A percentile compares a stretch with the other conserved stretches of the same genome.
phyloP scores from a whole-genome alignment of 2,888 invertebrate genomes.

The Gymnocheta viridis region DNA sequence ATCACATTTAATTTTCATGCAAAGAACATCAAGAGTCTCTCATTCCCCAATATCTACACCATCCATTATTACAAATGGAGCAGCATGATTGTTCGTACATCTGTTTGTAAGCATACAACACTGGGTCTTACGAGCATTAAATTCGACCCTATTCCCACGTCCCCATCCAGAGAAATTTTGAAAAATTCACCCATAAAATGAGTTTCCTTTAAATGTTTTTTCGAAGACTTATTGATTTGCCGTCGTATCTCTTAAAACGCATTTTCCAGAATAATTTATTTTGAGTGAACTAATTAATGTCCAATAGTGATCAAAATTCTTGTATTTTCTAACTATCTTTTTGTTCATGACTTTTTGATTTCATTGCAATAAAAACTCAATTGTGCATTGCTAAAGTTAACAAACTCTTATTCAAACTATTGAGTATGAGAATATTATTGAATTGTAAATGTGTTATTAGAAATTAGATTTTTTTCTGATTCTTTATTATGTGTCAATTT shows the following conservation, averaged over 20 bases:
- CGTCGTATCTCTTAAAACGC: neutral
- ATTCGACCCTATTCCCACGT: too few species aligned
- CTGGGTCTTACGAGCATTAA: too few species aligned
- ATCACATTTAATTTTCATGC: too few species aligned
- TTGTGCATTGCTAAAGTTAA: neutral
- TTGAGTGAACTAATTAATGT: neutral
- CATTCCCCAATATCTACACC: too few species aligned
- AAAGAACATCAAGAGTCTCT: too few species aligned
- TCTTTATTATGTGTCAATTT: neutral
- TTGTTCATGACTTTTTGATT: neutral
- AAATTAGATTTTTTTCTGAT: neutral
- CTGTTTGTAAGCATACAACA: too few species aligned
- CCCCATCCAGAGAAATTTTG: too few species aligned
- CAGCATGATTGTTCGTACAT: too few species aligned
- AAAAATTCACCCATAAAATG: too few species aligned
- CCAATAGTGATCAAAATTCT: neutral
- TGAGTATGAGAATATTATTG: slow-evolving; percentile 5
- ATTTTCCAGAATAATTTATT: neutral
- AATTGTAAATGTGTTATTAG: slow-evolving; percentile 25
- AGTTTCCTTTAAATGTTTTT: too few species aligned
- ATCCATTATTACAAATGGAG: too few species aligned
- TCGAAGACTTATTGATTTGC: too few species aligned
- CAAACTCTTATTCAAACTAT: neutral
- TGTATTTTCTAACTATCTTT: neutral
- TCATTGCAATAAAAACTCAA: neutral